A percentile compares a stretch with the other conserved stretches of the same genome.
Evolutionary conservation across 2,888 invertebrate genomes (phyloP).

Genomic region (Mesochorus sp.): DNA sequence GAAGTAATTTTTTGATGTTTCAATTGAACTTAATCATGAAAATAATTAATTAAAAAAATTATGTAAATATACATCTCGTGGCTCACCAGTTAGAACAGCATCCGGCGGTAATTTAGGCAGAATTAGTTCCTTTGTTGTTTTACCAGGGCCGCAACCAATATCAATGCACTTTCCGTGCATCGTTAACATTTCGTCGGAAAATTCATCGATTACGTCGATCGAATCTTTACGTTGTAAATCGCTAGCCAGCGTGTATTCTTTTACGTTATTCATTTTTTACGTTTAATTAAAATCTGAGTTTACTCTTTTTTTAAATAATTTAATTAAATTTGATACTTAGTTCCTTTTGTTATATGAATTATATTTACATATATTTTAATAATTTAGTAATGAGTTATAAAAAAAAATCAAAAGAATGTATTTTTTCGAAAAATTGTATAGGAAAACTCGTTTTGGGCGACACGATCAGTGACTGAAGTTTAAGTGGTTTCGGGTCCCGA

Average conservation of each 20-base stretch:
- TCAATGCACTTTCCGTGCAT: slow-evolving; percentile 83
- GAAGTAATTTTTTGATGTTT: slow-evolving; percentile 67
- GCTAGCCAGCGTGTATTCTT: slow-evolving; percentile 86
- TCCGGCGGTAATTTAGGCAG: slow-evolving; percentile 85
- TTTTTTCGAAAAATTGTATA: no score
- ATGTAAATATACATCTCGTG: neutral
- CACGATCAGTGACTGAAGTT: neutral
- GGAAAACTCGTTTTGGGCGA: neutral
- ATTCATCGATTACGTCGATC: slow-evolving; percentile 86
- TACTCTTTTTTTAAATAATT: neutral
- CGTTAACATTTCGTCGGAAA: slow-evolving; percentile 79
- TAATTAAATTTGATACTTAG: no score
- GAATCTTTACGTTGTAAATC: slow-evolving; percentile 88
- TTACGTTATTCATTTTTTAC: slow-evolving; percentile 70
- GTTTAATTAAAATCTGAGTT: neutral
- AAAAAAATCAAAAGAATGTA: no score
- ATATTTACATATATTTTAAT: no score
- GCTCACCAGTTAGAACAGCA: slow-evolving; percentile 80
- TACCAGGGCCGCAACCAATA: slow-evolving; percentile 90
- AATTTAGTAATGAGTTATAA: no score
- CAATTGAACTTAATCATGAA: no score
- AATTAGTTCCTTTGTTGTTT: slow-evolving; percentile 86
- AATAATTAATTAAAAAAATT: no score
- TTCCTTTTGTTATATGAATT: no score
- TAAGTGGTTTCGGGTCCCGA: slow-evolving; percentile 57